phyloP scores from a whole-genome alignment of 35 echinoderm and acorn worm genomes.

The Ophiothrix spiculata region DNA sequence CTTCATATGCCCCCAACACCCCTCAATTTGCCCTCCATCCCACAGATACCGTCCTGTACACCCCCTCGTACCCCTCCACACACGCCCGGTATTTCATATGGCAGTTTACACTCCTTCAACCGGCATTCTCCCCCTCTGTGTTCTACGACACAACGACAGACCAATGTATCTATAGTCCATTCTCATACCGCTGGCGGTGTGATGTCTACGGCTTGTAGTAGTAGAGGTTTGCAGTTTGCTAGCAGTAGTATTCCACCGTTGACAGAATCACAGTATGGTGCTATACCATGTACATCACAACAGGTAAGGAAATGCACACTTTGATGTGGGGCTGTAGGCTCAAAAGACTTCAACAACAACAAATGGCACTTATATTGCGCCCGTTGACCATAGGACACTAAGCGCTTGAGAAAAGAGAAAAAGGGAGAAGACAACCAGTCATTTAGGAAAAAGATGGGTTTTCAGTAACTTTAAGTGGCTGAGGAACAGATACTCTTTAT shows the following conservation, averaged over 20 bases:
- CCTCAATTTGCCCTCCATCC: too few species aligned
- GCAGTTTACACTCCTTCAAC: constrained; percentile 36
- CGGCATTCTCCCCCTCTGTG: constrained; percentile 47
- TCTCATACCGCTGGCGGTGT: constrained; percentile 24
- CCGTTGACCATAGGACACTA: too few species aligned
- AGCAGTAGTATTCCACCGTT: constrained; percentile 51
- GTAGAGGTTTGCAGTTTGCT: background rate
- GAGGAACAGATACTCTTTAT: too few species aligned
- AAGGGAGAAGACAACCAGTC: too few species aligned
- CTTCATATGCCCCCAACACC: constrained; percentile 21
- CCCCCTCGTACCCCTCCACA: constrained; percentile 38
- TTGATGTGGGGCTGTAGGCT: too few species aligned
- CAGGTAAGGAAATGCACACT: too few species aligned
- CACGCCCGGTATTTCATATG: constrained; percentile 11
- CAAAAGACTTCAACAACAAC: too few species aligned
- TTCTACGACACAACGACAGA: constrained; percentile 27
- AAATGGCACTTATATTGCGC: too few species aligned
- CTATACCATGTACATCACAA: constrained; percentile 44
- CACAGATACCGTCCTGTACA: constrained; percentile 15
- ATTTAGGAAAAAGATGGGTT: too few species aligned
- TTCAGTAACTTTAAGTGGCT: too few species aligned
- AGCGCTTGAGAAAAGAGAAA: too few species aligned
- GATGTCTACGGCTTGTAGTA: background rate
- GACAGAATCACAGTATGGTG: constrained; percentile 38
- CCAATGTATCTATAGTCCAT: constrained; percentile 47